Evolutionary conservation across 2,888 invertebrate genomes (phyloP), one percentile per base, ranked within the genome.

Genomic region (Therioaphis trifolii): DNA sequence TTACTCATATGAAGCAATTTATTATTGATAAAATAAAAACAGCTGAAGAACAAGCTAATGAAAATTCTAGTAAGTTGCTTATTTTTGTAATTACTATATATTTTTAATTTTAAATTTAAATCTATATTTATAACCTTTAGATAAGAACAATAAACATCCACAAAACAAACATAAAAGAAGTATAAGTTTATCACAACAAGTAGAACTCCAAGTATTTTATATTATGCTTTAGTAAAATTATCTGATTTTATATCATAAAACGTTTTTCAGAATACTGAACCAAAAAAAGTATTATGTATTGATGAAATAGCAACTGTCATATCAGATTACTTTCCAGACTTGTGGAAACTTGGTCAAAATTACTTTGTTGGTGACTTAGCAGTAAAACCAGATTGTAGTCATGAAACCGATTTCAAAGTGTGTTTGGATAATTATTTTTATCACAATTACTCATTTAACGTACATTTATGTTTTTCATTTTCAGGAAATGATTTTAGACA

Each of bases 321-420:
- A 61, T 91, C 93, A 1, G 92, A 93, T 84, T 92, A 93, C 85
- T 92, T 98, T 88, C 95, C 96, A 49, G 96, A 98, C 89, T 91
- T 99, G 87, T 99, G 98, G 98, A 95, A 96, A 88, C 92, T 99
- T 1, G 98, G 98, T 0, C 94, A 97, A 87, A 93, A 96, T 58
- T 99, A 99, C 91, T 97, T 98, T 89, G 94, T 94, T 5, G 96
- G 95, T 11, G 95, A 96, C 88, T 89, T 97, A 82, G 92, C 93
- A 87, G 93, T 94, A 0, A 93, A 94, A 86, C 91, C 93, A 15
- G 93, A 93, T 88, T 89, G 91, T 2, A 92, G 93, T n/a, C 91
- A 94, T 78, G 95, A 95, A 85, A 90, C 91, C 0, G 92, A 93
- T 71, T 95, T 95, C 86, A 96, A 95, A 91, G 94, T 93, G 87